These are phyloP conservation scores for Pygocentrus nattereri DNA, from an alignment of 2,797 vertebrate species.

Conservation along the genomic window DNA sequence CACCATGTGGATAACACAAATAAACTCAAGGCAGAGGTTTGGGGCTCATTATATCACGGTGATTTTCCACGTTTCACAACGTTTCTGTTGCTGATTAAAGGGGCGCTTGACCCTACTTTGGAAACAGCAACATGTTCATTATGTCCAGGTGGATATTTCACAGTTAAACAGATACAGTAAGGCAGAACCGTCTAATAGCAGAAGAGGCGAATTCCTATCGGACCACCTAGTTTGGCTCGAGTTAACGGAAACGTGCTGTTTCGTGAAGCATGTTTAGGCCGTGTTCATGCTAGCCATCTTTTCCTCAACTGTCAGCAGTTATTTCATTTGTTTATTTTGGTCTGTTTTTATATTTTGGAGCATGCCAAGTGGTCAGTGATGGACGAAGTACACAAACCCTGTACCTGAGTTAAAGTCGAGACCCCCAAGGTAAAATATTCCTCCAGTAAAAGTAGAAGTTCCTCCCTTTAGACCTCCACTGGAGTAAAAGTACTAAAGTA, in stretches of 20 bases:
- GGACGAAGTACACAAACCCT: too few relatives aligned
- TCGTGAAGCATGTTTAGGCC: background rate
- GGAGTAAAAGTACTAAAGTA: too few relatives aligned
- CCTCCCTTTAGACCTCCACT: too few relatives aligned
- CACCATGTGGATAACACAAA: constrained; percentile 81
- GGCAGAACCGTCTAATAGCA: too few relatives aligned
- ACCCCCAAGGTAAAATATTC: too few relatives aligned
- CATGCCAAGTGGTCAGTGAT: too few relatives aligned
- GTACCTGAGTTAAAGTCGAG: too few relatives aligned
- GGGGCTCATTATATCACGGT: constrained; percentile 30
- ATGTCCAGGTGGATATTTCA: constrained; percentile 35
- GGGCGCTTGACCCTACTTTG: background rate
- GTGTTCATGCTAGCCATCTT: too few relatives aligned
- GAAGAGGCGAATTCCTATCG: too few relatives aligned
- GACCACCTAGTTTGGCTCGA: background rate
- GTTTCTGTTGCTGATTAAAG: constrained; percentile 30
- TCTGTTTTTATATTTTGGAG: too few relatives aligned
- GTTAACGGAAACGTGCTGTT: background rate
- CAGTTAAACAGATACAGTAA: background rate
- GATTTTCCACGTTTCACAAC: constrained; percentile 12
- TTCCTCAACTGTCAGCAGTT: background rate
- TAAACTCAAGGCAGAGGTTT: constrained; percentile 70
- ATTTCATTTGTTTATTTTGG: too few relatives aligned
- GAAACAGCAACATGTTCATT: background rate
- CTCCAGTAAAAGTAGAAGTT: too few relatives aligned